Base-by-base conservation (phyloP, 2,888 invertebrate species). In the Pollenia angustigena region DNA sequence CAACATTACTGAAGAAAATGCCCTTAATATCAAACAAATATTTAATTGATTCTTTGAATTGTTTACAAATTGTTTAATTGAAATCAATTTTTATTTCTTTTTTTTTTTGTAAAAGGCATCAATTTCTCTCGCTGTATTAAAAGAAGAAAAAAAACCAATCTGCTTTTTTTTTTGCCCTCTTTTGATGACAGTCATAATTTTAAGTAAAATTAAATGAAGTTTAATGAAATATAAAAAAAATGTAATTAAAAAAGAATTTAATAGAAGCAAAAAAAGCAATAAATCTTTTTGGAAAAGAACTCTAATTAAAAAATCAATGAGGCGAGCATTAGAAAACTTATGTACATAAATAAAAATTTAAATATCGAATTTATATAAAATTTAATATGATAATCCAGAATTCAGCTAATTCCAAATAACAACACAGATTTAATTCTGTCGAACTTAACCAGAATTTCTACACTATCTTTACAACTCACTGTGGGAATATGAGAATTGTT, bases 401-500 rank as follows among this genome's bases (percentile, higher is more conserved):
- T 52, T 46, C 48, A 62, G 10, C 42, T 32, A 75, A 50, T 71
- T 48, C 66, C 32, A 32, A 64, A 7, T 64, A 60, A 14, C 50
- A n/a, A 23, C 48, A 46, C n/a, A 44, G 10, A 12, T 72, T 23
- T 50, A 71, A 50, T 66, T 66, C 12, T 10, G 32, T 2, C 42
- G 4, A 54, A 64, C 56, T 6, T 32, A 79, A 52, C 64, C 32
- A 78, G 11, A 44, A 66, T 58, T 64, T 66, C 46, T n/a, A n/a
- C 62, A 69, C 54, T 62, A 75, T 18, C 40, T 68, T 16, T 18
- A 52, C 18, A 40, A 58, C 52, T 18, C 60, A 7, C 81, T 32
- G 6, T 12, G 71, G 42, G 14, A 83, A 58, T 58, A 58, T 64
- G 66, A 62, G 56, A 66, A 84, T 56, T 83, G 50, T 64, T 64